These are phyloP conservation scores for Pomatorhinus ruficollis DNA, from an alignment of 2,113 vertebrate species.

Conservation along the genomic window DNA sequence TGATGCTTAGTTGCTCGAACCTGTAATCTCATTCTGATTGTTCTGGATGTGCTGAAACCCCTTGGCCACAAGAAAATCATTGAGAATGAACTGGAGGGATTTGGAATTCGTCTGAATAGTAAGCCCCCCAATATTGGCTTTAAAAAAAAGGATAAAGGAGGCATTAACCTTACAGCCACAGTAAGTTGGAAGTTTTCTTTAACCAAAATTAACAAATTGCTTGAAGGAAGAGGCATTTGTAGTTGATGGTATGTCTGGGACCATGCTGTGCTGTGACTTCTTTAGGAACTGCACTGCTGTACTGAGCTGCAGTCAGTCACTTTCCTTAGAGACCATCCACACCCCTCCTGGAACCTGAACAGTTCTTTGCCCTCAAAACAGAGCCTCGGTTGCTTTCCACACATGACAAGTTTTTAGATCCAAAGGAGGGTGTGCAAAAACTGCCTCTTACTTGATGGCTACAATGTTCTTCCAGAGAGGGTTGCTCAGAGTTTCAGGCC, in stretches of 20 bases:
- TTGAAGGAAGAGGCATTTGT: neutral
- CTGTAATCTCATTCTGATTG: constrained; percentile 97
- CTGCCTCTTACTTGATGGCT: neutral
- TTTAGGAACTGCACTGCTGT: neutral
- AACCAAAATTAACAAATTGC: neutral
- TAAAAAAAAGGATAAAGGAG: constrained; percentile 99
- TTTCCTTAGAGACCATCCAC: neutral
- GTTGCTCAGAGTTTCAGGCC: neutral
- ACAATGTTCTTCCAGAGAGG: neutral
- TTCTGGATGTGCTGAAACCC: constrained; percentile 95
- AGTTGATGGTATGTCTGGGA: neutral
- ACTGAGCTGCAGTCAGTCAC: neutral
- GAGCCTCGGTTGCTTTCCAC: neutral
- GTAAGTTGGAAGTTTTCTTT: constrained; percentile 74
- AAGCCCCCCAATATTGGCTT: constrained; percentile 96
- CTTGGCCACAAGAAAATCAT: constrained; percentile 97
- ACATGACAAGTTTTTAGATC: neutral
- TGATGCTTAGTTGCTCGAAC: constrained; percentile 89
- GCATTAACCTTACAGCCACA: constrained; percentile 97
- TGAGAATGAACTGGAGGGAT: constrained; percentile 96
- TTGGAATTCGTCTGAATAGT: constrained; percentile 96
- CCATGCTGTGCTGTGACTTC: neutral
- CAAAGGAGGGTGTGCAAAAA: neutral
- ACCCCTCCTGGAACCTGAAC: neutral
- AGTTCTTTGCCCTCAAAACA: neutral